Evolutionary conservation across 2,888 invertebrate species (phyloP).

Genomic region (Blera fallax): DNA sequence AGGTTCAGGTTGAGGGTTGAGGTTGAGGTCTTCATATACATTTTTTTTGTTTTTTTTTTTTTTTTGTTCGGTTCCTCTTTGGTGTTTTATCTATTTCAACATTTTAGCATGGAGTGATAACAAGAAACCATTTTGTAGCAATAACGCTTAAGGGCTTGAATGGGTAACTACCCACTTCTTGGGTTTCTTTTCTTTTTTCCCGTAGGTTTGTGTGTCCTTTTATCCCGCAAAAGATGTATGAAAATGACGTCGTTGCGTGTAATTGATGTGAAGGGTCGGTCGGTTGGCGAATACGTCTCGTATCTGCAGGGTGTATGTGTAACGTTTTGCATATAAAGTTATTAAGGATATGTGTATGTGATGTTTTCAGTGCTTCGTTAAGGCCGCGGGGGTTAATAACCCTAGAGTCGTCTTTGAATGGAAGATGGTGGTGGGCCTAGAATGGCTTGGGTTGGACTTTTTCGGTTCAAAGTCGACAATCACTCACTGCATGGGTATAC

Average conservation of each 20-base stretch:
- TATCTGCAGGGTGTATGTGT: conserved; percentile 4
- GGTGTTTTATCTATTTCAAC: conserved; percentile 60
- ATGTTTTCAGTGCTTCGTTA: conserved; percentile 34
- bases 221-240: conserved; percentile 60
- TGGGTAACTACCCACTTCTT: conserved; percentile 64
- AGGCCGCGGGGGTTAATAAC: conserved; percentile 51
- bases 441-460: background rate
- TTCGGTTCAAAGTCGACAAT: conserved; percentile 41
- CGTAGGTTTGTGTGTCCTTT: conserved; percentile 10
- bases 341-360: conserved; percentile 32
- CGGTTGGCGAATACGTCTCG: conserved; percentile 10
- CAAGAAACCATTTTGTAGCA: conserved; percentile 69
- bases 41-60: conserved; percentile 1
- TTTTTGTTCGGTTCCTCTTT: background rate
- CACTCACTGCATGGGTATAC: conserved; percentile 33
- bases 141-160: conserved; percentile 60
- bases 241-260: conserved; percentile 69
- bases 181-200: conserved; percentile 8
- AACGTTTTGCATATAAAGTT: conserved; percentile 50
- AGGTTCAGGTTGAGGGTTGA: conserved; percentile 2
- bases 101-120: conserved; percentile 71
- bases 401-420: conserved; percentile 47
- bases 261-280: conserved; percentile 69
- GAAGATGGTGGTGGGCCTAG: background rate
- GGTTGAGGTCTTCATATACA: conserved; percentile 17